These are phyloP conservation scores for Grapholita molesta DNA, from an alignment of 1,140 invertebrate genomes.

Conservation along the genomic window DNA sequence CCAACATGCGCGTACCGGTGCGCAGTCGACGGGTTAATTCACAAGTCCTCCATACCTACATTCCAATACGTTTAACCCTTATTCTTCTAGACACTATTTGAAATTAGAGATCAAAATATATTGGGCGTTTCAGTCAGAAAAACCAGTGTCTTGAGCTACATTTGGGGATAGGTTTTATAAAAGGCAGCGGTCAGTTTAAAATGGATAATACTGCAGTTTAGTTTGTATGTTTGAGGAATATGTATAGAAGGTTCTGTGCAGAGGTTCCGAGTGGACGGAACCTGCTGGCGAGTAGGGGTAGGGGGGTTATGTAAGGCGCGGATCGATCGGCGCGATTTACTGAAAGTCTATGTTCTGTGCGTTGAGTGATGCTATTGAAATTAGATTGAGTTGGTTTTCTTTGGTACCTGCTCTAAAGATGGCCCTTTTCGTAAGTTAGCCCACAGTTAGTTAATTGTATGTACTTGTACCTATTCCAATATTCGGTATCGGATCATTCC, in stretches of 20 bases:
- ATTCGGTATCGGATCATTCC: no score
- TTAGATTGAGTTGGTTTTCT: not conserved
- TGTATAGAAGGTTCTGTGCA: slow-evolving; percentile 28
- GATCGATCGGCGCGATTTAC: slow-evolving; percentile 61
- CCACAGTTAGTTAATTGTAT: no score
- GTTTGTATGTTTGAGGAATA: not conserved
- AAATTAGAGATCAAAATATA: not conserved
- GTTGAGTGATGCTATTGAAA: not conserved
- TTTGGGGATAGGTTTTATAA: not conserved
- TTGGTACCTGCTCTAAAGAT: not conserved
- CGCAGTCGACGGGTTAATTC: slow-evolving; percentile 29
- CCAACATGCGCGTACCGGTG: slow-evolving; percentile 44
- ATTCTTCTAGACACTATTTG: not conserved
- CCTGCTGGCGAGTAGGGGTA: slow-evolving; percentile 40
- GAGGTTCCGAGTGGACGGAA: slow-evolving; percentile 46
- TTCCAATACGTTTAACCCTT: not conserved
- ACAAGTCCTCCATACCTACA: no score
- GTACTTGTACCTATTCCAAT: no score
- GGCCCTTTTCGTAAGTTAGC: no score
- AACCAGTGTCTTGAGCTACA: not conserved
- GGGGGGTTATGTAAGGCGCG: slow-evolving; percentile 61
- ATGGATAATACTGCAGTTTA: not conserved
- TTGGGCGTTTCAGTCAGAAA: not conserved
- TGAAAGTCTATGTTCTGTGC: slow-evolving; percentile 19
- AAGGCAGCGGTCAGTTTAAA: not conserved